A percentile compares a stretch with the other conserved stretches of the same genome.
These are phyloP conservation scores for Crotalus horridus DNA, from an alignment of 2,113 vertebrate species.

Conservation along the genomic window DNA sequence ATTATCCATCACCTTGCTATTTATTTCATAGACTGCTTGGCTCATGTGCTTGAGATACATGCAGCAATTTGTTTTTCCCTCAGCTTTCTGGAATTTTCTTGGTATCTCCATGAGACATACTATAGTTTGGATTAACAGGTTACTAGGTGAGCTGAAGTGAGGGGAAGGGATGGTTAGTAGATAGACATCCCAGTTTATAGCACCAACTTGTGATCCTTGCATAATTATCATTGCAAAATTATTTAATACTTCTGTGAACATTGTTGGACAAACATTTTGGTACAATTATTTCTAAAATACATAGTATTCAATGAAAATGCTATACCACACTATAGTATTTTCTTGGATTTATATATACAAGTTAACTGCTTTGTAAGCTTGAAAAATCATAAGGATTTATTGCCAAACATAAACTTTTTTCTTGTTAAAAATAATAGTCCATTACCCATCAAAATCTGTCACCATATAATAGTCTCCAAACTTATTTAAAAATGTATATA, in stretches of 20 bases:
- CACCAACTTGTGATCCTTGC: not conserved
- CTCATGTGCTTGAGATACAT: not conserved
- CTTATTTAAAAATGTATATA: not conserved
- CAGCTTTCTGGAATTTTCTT: not conserved
- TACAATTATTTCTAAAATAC: not conserved
- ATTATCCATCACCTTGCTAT: not conserved
- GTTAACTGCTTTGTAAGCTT: not conserved
- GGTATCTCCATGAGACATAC: not conserved
- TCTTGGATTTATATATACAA: conserved; percentile 4
- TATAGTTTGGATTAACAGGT: not conserved
- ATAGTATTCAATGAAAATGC: not conserved
- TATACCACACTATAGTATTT: not conserved
- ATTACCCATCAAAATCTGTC: not conserved
- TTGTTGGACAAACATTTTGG: not conserved
- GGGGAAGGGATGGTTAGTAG: not conserved
- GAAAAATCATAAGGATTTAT: conserved; percentile 10
- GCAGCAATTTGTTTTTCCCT: not conserved
- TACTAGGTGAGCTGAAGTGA: not conserved
- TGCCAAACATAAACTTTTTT: not conserved
- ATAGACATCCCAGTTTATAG: not conserved
- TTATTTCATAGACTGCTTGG: not conserved
- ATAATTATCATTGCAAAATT: not conserved
- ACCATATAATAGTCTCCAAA: not conserved
- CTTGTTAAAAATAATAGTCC: not conserved
- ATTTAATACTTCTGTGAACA: not conserved